Conservation (phyloP, 2,113 vertebrate genomes). For the Sus scrofa region DNA sequence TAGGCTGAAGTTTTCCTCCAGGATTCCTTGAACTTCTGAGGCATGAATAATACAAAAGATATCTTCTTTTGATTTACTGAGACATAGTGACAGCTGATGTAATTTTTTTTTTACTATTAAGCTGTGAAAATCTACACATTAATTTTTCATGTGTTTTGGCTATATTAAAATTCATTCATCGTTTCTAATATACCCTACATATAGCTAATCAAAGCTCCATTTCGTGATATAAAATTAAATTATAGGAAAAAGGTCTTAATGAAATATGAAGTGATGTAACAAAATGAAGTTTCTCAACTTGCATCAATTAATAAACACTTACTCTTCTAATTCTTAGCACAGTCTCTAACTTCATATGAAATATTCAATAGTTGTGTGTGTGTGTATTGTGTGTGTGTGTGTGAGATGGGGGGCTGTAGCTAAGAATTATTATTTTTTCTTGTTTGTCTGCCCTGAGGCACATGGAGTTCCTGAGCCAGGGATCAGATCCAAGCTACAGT, state of each 20-base stretch:
- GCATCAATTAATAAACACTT: not conserved
- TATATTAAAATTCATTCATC: not conserved
- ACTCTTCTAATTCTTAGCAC: not conserved
- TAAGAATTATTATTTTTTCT: not conserved
- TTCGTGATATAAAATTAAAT: constrained; percentile 20
- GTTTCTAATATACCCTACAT: not conserved
- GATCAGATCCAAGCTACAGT: too few species aligned
- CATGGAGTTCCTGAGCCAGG: too few species aligned
- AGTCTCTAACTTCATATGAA: not conserved
- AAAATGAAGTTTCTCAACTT: not conserved
- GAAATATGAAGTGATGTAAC: not conserved
- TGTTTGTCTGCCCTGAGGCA: too few species aligned
- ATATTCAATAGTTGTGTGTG: not conserved
- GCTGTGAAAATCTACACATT: not conserved
- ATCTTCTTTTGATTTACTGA: not conserved
- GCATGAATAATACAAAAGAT: not conserved
- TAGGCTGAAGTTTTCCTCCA: not conserved
- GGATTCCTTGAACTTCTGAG: not conserved
- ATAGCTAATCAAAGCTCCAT: not conserved
- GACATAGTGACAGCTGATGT: not conserved
- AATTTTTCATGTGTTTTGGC: not conserved
- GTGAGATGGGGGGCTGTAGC: not conserved
- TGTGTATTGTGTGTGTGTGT: not conserved
- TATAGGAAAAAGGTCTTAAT: not conserved
- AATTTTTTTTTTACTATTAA: not conserved